These are phyloP conservation scores for Halisarca cf. caerulea DNA, from an alignment of 37 sponge, comb jelly and placozoan species.

Conservation along the genomic window DNA sequence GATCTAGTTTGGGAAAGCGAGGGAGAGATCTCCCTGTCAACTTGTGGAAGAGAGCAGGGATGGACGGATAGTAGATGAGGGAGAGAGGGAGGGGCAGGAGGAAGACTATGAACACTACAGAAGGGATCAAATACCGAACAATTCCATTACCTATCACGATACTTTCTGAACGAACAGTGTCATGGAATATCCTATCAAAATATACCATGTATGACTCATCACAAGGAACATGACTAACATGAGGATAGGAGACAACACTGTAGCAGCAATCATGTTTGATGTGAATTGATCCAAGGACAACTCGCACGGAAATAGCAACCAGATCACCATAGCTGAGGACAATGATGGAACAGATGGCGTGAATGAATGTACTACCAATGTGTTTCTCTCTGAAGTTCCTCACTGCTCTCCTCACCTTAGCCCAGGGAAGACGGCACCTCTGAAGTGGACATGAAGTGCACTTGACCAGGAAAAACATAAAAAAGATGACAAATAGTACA, in stretches of 20 bases:
- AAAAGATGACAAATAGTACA: no score
- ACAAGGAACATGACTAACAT: no score
- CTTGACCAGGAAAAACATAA: not conserved
- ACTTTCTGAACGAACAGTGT: not conserved
- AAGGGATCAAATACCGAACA: no score
- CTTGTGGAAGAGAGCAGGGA: not conserved
- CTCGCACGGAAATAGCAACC: no score
- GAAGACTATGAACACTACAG: not conserved
- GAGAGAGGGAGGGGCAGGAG: not conserved
- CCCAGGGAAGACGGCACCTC: not conserved
- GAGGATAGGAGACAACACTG: no score
- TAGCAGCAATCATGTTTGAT: no score
- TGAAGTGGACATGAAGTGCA: not conserved
- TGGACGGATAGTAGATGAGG: not conserved
- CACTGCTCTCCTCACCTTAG: not conserved
- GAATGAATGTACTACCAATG: not conserved
- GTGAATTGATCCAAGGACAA: no score
- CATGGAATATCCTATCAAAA: no score
- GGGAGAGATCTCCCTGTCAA: not conserved
- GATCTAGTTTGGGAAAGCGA: not conserved
- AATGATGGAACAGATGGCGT: not conserved
- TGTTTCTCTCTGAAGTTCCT: slow-evolving; percentile 11
- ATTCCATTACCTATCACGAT: no score
- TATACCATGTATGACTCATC: no score
- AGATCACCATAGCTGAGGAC: no score